Base-by-base conservation (phyloP, 64 coral and sea anemone species). In the Pocillopora damicornis region DNA sequence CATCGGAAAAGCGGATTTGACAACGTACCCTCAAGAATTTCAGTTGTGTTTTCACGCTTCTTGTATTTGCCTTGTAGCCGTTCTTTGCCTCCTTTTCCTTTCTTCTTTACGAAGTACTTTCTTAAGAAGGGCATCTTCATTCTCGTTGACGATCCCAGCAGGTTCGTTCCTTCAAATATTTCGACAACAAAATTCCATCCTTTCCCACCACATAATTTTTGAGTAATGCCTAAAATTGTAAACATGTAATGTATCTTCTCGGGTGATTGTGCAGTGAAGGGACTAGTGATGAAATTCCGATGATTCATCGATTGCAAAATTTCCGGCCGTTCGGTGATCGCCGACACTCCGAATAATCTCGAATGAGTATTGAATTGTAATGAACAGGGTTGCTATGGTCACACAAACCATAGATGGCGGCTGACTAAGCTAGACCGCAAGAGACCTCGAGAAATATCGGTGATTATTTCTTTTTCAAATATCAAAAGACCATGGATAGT, bases 121-220 rank as follows among this genome's bases (percentile, higher is more conserved):
- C 91, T 23, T 73, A 99, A 84, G 87, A 99, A 99, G 81, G 97
- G 97, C 97, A 99, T 99, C 58, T 73, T 81, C 81, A 85, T 85
- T 58, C 81, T 85, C 17, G 35, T 59, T 35, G 22, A 30, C 26
- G 34, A 65, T 30, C 22, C 57, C 62, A 35, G 22, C 71, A 76
- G 25, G 9, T 72, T 63, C 16, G 65, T 36, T 15, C 22, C 64
- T 58, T 42, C n/a, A 12, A 22, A 23, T 14, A 60, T 58, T 23
- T 15, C 4, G 22, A 71, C 20, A 13, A 22, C 13, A n/a, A 83
- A 85, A 85, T 57, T 72, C 20, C 37, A 58, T 51, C 37, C 37
- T 18, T 37, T 63, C 79, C 26, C 13, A 80, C 9, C 25, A 45
- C 37, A 12, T 12, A 73, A 13, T 30, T 23, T 42, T 66, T 15